Evolutionary conservation across 1,140 invertebrate genomes (phyloP).

Genomic region (Oedothorax gibbosus): DNA sequence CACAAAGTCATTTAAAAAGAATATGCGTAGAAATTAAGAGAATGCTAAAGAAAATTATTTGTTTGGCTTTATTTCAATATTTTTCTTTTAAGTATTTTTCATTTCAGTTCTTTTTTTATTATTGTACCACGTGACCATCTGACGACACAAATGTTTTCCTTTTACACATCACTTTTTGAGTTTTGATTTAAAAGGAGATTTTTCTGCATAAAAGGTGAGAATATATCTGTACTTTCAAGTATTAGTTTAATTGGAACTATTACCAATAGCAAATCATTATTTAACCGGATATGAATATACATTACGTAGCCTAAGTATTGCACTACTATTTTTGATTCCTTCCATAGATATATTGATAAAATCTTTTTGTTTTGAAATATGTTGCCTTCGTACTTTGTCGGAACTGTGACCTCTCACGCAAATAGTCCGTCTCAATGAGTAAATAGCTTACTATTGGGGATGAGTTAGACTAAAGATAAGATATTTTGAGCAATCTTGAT

Average conservation of each 20-base stretch:
- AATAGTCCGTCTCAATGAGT: not conserved
- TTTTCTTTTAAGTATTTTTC: too few relatives aligned
- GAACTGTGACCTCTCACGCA: not conserved
- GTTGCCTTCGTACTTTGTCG: too few relatives aligned
- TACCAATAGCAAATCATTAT: too few relatives aligned
- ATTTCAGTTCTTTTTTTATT: conserved; percentile 2
- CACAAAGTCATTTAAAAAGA: too few relatives aligned
- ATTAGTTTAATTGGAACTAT: too few relatives aligned
- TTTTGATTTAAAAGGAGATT: not conserved
- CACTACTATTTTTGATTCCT: not conserved
- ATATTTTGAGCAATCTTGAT: not conserved
- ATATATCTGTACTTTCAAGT: too few relatives aligned
- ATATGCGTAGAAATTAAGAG: too few relatives aligned
- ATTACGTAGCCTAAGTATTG: not conserved
- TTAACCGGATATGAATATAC: not conserved
- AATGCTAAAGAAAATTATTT: too few relatives aligned
- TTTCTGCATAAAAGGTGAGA: conserved; percentile 1
- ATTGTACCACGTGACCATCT: conserved; percentile 34
- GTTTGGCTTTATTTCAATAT: too few relatives aligned
- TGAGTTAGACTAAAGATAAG: not conserved
- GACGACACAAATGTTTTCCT: conserved; percentile 49
- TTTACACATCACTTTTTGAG: conserved; percentile 45
- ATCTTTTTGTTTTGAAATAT: too few relatives aligned
- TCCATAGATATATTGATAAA: not conserved
- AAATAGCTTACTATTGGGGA: not conserved